Evolutionary conservation across 2,888 invertebrate genomes (phyloP).

Genomic region (Drosophila recens): DNA sequence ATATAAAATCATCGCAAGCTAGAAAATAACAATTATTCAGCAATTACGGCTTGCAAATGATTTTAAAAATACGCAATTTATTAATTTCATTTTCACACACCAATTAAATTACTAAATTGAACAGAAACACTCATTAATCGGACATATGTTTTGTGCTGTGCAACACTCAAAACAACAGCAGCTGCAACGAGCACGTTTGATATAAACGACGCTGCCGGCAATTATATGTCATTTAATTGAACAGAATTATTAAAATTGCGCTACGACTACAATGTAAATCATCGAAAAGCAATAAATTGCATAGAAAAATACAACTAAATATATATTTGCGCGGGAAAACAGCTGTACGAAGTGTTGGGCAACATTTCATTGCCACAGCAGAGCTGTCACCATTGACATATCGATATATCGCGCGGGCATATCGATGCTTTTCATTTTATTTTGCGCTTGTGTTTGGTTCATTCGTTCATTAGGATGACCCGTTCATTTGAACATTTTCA

Average conservation of each 20-base stretch:
- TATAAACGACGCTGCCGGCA: constrained; percentile 25
- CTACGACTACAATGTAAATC: neutral
- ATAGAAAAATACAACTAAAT: constrained; percentile 4
- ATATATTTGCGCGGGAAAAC: constrained; percentile 61
- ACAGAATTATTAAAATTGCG: neutral
- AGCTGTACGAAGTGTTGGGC: constrained; percentile 46
- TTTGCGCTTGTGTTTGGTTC: constrained; percentile 36
- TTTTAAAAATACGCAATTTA: neutral
- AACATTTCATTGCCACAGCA: constrained; percentile 4
- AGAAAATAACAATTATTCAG: neutral
- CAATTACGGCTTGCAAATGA: neutral
- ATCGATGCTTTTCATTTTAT: constrained; percentile 31
- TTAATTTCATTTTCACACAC: too few relatives aligned
- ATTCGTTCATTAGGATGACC: too few relatives aligned
- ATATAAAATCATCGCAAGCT: constrained; percentile 29
- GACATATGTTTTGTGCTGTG: constrained; percentile 8
- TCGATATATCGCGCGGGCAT: constrained; percentile 24
- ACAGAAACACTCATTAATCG: neutral
- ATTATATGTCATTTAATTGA: constrained; percentile 2
- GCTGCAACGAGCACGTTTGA: constrained; percentile 55
- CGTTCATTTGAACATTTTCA: too few relatives aligned
- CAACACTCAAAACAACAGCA: constrained; percentile 49
- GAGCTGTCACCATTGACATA: constrained; percentile 24
- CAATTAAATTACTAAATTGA: neutral
- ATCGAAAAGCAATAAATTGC: neutral